Conservation (phyloP, 1,140 invertebrate species). For the Sminthurinus signatus region DNA sequence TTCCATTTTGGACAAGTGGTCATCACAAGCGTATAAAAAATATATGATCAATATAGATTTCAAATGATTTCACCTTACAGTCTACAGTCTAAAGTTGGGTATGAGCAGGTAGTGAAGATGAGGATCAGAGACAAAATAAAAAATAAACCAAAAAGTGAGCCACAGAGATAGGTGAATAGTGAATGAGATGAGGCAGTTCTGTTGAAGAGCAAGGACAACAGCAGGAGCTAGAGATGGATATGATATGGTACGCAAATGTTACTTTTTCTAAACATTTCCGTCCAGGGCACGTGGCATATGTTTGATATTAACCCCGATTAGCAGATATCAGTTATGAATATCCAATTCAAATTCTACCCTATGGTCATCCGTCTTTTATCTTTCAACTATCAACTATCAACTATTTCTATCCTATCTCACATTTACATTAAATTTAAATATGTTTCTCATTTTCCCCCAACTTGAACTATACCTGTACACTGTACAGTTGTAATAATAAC, state of each 20-base stretch:
- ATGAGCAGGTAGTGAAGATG: too few relatives aligned
- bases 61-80: too few relatives aligned
- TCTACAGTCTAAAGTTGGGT: too few relatives aligned
- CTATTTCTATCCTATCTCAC: neutral
- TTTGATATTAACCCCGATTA: neutral
- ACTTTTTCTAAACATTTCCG: neutral
- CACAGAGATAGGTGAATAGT: too few relatives aligned
- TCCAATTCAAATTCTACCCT: neutral
- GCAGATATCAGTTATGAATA: constrained; percentile 12
- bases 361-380: neutral
- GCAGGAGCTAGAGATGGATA: neutral
- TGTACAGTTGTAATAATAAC: too few relatives aligned
- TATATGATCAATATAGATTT: too few relatives aligned
- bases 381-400: neutral
- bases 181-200: neutral
- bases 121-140: too few relatives aligned
- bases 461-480: too few relatives aligned
- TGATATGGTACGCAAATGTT: neutral
- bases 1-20: too few relatives aligned
- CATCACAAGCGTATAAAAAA: too few relatives aligned
- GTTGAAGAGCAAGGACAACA: neutral
- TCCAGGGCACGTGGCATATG: constrained; percentile 13
- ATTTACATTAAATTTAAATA: neutral
- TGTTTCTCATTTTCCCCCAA: too few relatives aligned
- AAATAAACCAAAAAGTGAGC: too few relatives aligned